Base-by-base conservation (phyloP, 2,113 vertebrate species). In the Hippocampus abdominalis region DNA sequence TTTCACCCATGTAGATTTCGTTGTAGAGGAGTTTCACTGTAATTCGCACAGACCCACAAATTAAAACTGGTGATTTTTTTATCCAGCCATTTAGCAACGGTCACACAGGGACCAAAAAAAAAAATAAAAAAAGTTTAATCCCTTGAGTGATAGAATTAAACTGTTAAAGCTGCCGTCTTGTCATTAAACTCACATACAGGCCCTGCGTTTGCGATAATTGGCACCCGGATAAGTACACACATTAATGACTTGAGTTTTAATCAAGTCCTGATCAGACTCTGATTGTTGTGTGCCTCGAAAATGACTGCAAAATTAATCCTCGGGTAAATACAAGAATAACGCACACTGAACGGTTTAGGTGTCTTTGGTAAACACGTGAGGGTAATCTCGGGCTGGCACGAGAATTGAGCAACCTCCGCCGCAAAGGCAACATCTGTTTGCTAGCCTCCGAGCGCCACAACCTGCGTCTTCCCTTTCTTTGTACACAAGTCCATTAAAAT, bases 401-500 rank as follows among this genome's bases (percentile, higher is more conserved):
- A 3, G 51, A 54, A 62, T 48, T 15, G 8, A 66, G 18, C 64
- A 48, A 46, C 5, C 42, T 13, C 21, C 6, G 63, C 63, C 27
- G 23, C 46, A 56, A 48, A 32, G 10, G 29, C 6, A 36, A 29
- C 49, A 53, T 51, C 49, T 67, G 65, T 53, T 53, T 36, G 27
- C 27, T 25, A 3, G 21, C 3, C 8, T 51, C 12, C 8, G 20
- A 51, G 27, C 42, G n/a, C 23, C 46, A 21, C 48, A 53, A 66
- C 65, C 29, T 21, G 15, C 65, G 11, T 51, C 27, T 51, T 21
- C 29, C 64, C 18, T 32, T 25, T 32, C 36, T 69, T 56, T 57
- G 56, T 13, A 69, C 69, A 71, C 63, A 65, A 54, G 70, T 69
- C 83, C 70, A 64, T 82, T 84, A 82, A 82, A 67, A 77, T 78